Evolutionary conservation across 2,113 vertebrate species (phyloP).

Genomic region (Athene noctua): DNA sequence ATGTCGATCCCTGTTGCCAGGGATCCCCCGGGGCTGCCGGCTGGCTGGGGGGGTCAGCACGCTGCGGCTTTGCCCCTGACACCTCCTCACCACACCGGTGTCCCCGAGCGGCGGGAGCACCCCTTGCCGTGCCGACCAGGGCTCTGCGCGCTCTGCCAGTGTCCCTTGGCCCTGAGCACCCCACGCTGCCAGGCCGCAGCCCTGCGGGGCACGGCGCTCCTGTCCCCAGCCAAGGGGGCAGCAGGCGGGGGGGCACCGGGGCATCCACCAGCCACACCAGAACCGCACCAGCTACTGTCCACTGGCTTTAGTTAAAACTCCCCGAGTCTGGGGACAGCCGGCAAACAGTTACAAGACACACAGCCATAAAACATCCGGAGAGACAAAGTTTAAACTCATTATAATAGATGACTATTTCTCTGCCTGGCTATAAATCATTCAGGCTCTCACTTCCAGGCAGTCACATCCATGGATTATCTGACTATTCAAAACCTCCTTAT

Average conservation of each 20-base stretch:
- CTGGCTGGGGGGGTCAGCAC: accelerated
- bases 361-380: background rate
- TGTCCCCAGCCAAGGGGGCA: no score
- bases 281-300: accelerated
- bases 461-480: background rate
- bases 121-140: background rate
- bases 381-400: background rate
- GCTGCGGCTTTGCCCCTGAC: background rate
- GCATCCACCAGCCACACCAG: no score
- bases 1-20: accelerated
- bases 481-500: background rate
- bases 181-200: accelerated
- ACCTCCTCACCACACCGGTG: background rate
- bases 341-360: background rate
- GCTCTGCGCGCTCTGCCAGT: accelerated
- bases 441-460: background rate
- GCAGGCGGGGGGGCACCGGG: background rate
- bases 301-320: background rate
- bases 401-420: background rate
- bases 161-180: background rate
- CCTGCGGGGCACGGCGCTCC: accelerated
- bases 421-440: background rate
- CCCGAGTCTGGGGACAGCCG: background rate
- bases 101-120: background rate
- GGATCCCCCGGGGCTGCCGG: background rate